These are phyloP conservation scores for Epistrophella euchroma DNA, from an alignment of 2,888 invertebrate genomes.

Conservation along the genomic window DNA sequence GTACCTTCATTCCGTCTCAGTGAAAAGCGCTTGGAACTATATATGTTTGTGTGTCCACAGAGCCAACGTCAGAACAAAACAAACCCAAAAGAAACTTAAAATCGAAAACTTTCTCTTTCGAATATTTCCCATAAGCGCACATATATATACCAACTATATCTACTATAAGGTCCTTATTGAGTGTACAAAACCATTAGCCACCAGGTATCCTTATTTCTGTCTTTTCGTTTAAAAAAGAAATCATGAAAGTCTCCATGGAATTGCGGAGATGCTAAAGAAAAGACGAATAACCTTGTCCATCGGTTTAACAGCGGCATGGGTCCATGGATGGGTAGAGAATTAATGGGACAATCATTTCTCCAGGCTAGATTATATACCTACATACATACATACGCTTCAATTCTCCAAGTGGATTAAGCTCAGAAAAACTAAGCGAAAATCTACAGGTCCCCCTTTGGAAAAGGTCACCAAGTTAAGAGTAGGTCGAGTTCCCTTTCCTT, in stretches of 20 bases:
- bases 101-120: slow-evolving; percentile 74
- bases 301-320: slow-evolving; percentile 13
- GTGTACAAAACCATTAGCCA: slow-evolving; percentile 28
- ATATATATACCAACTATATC: not conserved
- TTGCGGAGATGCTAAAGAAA: slow-evolving; percentile 46
- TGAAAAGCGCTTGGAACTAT: slow-evolving; percentile 10
- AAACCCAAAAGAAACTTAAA: slow-evolving; percentile 54
- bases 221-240: slow-evolving; percentile 21
- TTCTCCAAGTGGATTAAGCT: slow-evolving; percentile 35
- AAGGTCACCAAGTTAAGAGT: slow-evolving; percentile 44
- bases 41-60: slow-evolving; percentile 41
- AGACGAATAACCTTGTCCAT: slow-evolving; percentile 49
- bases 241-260: slow-evolving; percentile 47
- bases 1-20: not conserved
- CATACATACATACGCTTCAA: not conserved
- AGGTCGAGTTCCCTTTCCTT: no score
- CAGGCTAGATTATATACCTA: slow-evolving; percentile 27
- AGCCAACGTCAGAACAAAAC: slow-evolving; percentile 44
- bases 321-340: slow-evolving; percentile 30
- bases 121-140: slow-evolving; percentile 46
- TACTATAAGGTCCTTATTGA: not conserved
- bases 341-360: slow-evolving; percentile 35
- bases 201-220: slow-evolving; percentile 11
- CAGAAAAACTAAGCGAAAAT: slow-evolving; percentile 42
- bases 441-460: slow-evolving; percentile 61